Base-by-base conservation (phyloP, 2,888 invertebrate species). In the Ceriagrion tenellum region DNA sequence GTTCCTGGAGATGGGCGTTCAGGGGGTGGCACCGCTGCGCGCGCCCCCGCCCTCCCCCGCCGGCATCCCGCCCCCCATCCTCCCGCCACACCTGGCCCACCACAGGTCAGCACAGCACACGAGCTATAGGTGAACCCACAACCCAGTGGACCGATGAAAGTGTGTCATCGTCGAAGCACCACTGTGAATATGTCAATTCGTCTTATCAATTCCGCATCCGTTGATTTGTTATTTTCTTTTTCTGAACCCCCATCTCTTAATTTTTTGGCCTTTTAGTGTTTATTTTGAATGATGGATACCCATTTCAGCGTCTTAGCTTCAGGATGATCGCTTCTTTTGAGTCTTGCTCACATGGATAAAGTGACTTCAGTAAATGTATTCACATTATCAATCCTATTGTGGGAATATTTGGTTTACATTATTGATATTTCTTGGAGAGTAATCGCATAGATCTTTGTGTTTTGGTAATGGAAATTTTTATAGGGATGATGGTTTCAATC, bases 1-100 rank as follows among this genome's bases (percentile, higher is more conserved):
- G 10, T 91, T 95, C 81, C 69, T 95, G 81, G 95, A 95, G 63
- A 95, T 95, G 89, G 95, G 95, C 89, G 95, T 95, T 88, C 95
- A 95, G 95, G 96, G 97, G 95, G 47, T 47, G 47, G 97, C 97
- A 96, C 97, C 98, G 69, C 97, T 98, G 95, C 98, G 98, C 95
- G 98, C 98, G 0, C 97, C 98, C 95, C 98, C 98, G 10, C 97
- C 97, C 40, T 95, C 98, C 97, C 95, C 95, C 74, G 97, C 98
- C 35, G 98, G 98, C 96, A 97, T 97, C n/a, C 96, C 97, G 96
- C 93, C 93, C 47, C 93, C 93, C 26, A 69, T 93, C 69, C 93
- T 93, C 40, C 93, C 93, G 20, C 93, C 93, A 16, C 93, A 93
- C 93, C 93, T 93, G 93, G 93, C 93, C 69, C 93, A 93, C 47